Conservation (phyloP, 2,797 vertebrate species). For the Calcarius lapponicus region DNA sequence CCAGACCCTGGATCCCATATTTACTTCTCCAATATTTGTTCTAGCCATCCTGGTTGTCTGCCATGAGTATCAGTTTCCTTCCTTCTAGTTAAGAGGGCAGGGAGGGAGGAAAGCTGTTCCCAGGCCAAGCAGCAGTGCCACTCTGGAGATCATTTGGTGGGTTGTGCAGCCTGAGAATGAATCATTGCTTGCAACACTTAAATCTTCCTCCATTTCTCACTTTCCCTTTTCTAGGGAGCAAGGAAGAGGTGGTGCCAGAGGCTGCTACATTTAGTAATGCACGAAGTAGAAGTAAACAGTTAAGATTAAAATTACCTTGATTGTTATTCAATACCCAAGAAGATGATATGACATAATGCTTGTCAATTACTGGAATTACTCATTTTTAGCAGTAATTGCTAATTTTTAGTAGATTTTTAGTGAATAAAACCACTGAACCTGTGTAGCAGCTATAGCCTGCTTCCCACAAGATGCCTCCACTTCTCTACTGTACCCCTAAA, state of each 20-base stretch:
- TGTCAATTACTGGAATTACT: neutral
- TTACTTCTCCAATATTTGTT: slow-evolving; percentile 16
- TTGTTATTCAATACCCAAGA: neutral
- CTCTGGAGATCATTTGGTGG: slow-evolving; percentile 22
- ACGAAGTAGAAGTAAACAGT: neutral
- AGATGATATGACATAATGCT: neutral
- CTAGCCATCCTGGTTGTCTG: slow-evolving; percentile 39
- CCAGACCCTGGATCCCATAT: slow-evolving; percentile 31
- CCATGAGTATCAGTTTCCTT: slow-evolving; percentile 49
- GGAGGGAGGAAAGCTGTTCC: slow-evolving; percentile 16
- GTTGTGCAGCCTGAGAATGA: slow-evolving; percentile 24
- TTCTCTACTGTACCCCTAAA: neutral
- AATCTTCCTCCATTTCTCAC: slow-evolving; percentile 30
- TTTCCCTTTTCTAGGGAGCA: neutral
- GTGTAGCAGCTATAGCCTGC: neutral
- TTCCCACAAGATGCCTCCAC: slow-evolving; percentile 14
- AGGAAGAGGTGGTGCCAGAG: slow-evolving; percentile 19
- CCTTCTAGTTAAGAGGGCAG: slow-evolving; percentile 1
- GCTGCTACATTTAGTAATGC: neutral
- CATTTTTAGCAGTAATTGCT: neutral
- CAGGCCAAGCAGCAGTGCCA: slow-evolving; percentile 43
- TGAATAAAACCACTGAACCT: neutral
- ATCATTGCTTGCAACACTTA: neutral
- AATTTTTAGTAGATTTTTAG: neutral
- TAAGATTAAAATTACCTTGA: neutral